Evolutionary conservation across 2,113 vertebrate genomes (phyloP), one percentile per base, ranked within the genome.

Genomic region (Nothoprocta perdicaria): DNA sequence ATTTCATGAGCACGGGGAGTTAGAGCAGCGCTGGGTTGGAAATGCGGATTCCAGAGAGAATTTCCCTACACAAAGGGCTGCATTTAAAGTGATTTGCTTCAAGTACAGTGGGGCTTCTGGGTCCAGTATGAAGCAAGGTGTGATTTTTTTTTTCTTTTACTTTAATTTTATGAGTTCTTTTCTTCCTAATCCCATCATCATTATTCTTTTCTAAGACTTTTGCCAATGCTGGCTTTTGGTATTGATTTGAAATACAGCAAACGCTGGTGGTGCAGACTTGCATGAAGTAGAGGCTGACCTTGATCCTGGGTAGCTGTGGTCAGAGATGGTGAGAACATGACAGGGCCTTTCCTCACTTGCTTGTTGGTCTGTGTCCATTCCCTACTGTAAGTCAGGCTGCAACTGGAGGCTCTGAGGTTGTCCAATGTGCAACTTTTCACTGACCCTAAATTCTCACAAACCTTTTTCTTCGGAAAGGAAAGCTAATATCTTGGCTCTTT

Each of bases 81-180:
- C 53, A 87, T 95, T 93, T 93, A 35, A 52, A 95, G 68, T 86
- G 82, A 10, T 72, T 87, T 63, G 5, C 66, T 88, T 50, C 88
- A 52, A 87, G 80, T 3, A 10, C 80, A 75, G 58, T 2, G 31
- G 3, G 0, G 9, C 21, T 67, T 18, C 81, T 3, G 19, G 58
- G 79, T 38, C 89, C 81, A 91, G 27, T 27, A 84, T 84, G 86
- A 81, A 89, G 90, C 2, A 24, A 90, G 92, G 84, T 89, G 91
- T 89, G 95, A 94, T 94, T 96, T 48, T 48, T 48, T 48, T 48
- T 48, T 48, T 48, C 22, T 48, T 94, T 78, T 93, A 94, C 96
- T 91, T 86, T 67, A 1, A 29, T 22, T 87, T 88, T 66, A 92
- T 72, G 45, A 88, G 65, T 84, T 71, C 29, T 60, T 75, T 78